Base-by-base conservation (phyloP, 2,888 invertebrate genomes). In the Ceriagrion tenellum region DNA sequence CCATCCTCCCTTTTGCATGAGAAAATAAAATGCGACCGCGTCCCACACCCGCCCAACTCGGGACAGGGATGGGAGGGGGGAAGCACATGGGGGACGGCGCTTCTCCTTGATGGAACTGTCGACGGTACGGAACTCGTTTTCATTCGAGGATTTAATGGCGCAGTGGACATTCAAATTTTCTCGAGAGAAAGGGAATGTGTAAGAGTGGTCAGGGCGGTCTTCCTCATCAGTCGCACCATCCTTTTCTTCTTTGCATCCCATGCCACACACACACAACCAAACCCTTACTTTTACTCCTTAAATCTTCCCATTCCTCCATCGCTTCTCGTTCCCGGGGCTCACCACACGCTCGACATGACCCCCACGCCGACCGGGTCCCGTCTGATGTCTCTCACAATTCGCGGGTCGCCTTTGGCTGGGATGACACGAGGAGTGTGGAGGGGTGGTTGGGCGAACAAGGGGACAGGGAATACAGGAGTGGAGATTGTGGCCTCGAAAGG, bases 131-230 rank as follows among this genome's bases (percentile, higher is more conserved):
- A 69, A 40, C 90, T 47, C 47, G 93, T 47, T 74, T 93, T 93
- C 93, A 93, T 93, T 93, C 93, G 93, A 16, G 93, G 93, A 93
- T 93, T 93, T 93, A 93, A 93, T 93, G 93, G 93, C 93, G 69
- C 59, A 74, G 93, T 74, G 93, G 93, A 69, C 93, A 93, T 93
- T 93, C 93, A 93, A 93, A 93, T 93, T 93, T 93, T 74, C 93
- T 93, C 93, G 59, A 59, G 59, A 59, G 20, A 59, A 59, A 59
- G 59, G 10, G 59, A 59, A 59, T 59, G 16, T 59, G 59, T 59
- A 26, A 47, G 6, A 18, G 47, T 74, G 69, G 59, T 12, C 35
- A 20, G 8, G 90, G 16, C 35, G 35, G 59, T 59, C 59, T 81
- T 81, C 81, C 81, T 81, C 81, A 35, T 81, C 81, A 81, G 4